Conservation (phyloP, 2,888 invertebrate species). For the Dryococelus australis region DNA sequence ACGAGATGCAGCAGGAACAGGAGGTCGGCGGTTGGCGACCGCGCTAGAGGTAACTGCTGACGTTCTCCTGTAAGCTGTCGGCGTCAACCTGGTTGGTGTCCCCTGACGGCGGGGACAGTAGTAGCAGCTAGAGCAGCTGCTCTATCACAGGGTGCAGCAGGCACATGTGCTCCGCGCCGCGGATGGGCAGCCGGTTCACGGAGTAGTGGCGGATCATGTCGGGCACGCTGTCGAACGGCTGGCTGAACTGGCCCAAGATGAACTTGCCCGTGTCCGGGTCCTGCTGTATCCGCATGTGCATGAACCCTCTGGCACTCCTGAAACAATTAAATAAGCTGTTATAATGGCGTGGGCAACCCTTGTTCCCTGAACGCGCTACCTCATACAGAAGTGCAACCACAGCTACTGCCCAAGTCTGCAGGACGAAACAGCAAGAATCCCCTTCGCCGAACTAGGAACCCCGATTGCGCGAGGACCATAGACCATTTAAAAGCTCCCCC, state of each 20-base stretch:
- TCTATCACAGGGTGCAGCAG: slow-evolving; percentile 90
- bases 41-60: neutral
- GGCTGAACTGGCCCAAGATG: slow-evolving; percentile 91
- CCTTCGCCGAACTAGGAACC: too few relatives aligned
- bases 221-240: slow-evolving; percentile 92
- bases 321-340: slow-evolving; percentile 50
- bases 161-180: slow-evolving; percentile 96
- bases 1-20: neutral
- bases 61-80: neutral
- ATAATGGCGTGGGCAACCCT: neutral
- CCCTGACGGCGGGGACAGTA: slow-evolving; percentile 6
- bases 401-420: too few relatives aligned
- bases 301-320: slow-evolving; percentile 93
- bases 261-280: slow-evolving; percentile 77
- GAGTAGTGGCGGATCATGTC: slow-evolving; percentile 95
- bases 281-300: slow-evolving; percentile 95
- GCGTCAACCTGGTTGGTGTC: neutral
- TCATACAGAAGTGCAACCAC: slow-evolving; percentile 24
- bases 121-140: slow-evolving; percentile 69
- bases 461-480: too few relatives aligned
- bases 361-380: neutral
- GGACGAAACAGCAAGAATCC: too few relatives aligned
- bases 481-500: too few relatives aligned
- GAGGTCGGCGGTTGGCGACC: neutral
- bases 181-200: slow-evolving; percentile 89